Base-by-base conservation (phyloP, 64 coral and sea anemone species). In the Porites australiensis region DNA sequence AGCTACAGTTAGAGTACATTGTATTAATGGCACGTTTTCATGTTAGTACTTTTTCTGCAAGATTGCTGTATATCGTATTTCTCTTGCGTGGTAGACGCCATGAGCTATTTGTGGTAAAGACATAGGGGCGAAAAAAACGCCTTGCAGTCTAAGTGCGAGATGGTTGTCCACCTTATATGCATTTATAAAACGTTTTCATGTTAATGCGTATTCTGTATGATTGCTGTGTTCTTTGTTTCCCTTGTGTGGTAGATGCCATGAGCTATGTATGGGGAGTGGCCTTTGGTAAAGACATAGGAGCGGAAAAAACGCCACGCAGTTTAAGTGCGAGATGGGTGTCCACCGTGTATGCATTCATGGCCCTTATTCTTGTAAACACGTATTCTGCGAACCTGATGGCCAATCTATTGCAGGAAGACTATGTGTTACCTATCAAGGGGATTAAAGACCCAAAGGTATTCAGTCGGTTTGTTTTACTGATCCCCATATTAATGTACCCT, bases 241-340 rank as follows among this genome's bases (percentile, higher is more conserved):
- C 62, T 85, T 57, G 54, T 57, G 5, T 57, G 54, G 8, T 48
- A 95, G 93, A 95, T 50, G 70, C 93, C 52, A 91, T 95, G 88
- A 95, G 88, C n/a, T 95, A 95, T 63, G 82, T 95, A 2, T 91
- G 93, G 93, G 93, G 93, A 13, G 82, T 95, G 43, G 89, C 93
- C 6, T 95, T 95, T 44, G 71, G 93, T 51, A 95, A 95, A 61
- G 93, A 95, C 54, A 90, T 91, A 23, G 93, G 93, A 13, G 81
- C 81, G 44, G 93, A 86, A 54, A 90, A 90, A 51, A 79, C 82
- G 58, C 93, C 93, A 9, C 79, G 82, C 13, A 90, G 93, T 67
- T 82, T 82, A 2, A 90, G 93, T 48, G 88, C 93, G 15, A 80
- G 88, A 6, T 13, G 86, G n/a, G 93, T 95, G 21, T 90, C 93